These are phyloP conservation scores for Synodontis membranacea DNA, from an alignment of 2,113 vertebrate species.

Conservation along the genomic window DNA sequence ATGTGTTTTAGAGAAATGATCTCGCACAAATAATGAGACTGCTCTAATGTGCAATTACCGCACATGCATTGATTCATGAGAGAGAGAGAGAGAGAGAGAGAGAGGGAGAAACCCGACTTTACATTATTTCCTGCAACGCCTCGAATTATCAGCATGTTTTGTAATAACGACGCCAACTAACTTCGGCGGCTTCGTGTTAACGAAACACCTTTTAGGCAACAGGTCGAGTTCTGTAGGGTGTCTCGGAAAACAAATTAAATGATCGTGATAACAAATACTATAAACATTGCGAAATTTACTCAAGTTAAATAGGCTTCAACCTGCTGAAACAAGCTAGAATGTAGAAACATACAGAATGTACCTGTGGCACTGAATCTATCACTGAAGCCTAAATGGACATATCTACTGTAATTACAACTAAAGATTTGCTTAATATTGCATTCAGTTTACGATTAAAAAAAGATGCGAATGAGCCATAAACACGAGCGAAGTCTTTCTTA, in stretches of 20 bases:
- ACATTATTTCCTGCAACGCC: not conserved
- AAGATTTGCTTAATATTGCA: not conserved
- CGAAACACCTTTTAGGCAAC: not conserved
- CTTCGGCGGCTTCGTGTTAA: not conserved
- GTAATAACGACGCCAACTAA: not conserved
- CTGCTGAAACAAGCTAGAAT: not conserved
- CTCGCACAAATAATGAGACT: too few relatives aligned
- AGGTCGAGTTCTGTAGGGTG: not conserved
- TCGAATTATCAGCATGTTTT: not conserved
- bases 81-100: too few relatives aligned
- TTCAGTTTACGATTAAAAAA: not conserved
- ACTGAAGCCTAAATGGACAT: not conserved
- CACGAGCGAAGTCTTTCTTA: not conserved
- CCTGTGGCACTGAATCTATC: not conserved
- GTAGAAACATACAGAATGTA: not conserved
- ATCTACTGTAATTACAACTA: not conserved
- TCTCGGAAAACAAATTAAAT: not conserved
- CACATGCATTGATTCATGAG: not conserved
- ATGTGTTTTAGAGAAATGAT: not conserved
- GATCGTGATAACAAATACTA: not conserved
- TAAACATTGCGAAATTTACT: not conserved
- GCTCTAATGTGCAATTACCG: not conserved
- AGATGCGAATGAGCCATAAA: not conserved
- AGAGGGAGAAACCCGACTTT: too few relatives aligned
- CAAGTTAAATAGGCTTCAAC: not conserved